A percentile compares a stretch with the other conserved stretches of the same genome.
Evolutionary conservation across 2,888 invertebrate species (phyloP).

Genomic region (Pilophorus perplexus): DNA sequence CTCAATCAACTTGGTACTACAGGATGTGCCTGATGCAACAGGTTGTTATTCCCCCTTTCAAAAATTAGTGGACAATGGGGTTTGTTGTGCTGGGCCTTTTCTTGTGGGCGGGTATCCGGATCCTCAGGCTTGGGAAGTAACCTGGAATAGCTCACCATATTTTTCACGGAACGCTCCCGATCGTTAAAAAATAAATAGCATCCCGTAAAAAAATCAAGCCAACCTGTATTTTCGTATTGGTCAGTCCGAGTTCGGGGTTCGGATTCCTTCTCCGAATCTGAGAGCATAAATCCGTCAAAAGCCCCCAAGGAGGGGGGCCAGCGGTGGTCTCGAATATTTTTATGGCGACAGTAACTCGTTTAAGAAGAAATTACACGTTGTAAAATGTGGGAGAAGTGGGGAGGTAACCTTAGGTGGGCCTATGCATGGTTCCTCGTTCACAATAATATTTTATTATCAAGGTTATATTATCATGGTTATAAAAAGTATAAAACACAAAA

Average conservation of each 20-base stretch:
- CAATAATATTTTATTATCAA: background rate
- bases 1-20: no score
- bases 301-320: background rate
- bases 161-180: no score
- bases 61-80: no score
- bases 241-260: background rate
- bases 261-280: conserved; percentile 17
- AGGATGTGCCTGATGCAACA: no score
- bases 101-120: no score
- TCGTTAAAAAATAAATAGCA: background rate
- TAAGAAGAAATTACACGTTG: conserved; percentile 30
- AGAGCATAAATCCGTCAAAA: conserved; percentile 15
- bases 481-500: no score
- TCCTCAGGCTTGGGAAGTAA: no score
- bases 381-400: conserved; percentile 13
- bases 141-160: no score
- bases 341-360: conserved; percentile 34
- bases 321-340: conserved; percentile 25
- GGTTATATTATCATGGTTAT: no score
- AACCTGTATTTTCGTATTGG: conserved; percentile 9
- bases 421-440: no score
- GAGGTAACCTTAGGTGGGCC: conserved; percentile 17
- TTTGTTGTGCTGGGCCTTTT: no score
- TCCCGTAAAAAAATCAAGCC: background rate
- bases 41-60: no score